phyloP scores from a whole-genome alignment of 2,888 invertebrate genomes.

The Cosmia pyralina region DNA sequence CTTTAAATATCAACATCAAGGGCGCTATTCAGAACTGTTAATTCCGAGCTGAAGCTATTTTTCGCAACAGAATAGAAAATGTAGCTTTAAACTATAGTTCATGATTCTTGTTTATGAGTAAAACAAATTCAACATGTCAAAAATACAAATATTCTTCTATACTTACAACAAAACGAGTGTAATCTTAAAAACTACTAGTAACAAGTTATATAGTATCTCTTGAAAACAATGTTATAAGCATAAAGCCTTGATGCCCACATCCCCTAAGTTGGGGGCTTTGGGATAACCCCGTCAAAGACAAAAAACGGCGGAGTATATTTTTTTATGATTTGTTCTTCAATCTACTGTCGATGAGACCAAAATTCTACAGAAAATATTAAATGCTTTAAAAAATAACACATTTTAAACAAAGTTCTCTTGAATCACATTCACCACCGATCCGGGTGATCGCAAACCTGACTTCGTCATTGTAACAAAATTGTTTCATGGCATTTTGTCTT shows the following conservation, averaged over 20 bases:
- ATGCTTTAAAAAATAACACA: conserved; percentile 3
- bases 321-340: background rate
- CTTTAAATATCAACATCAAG: conserved; percentile 7
- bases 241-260: background rate
- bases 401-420: background rate
- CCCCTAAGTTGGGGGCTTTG: background rate
- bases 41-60: background rate
- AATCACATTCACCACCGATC: conserved; percentile 3
- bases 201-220: conserved; percentile 27
- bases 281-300: no score
- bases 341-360: background rate
- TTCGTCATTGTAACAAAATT: background rate
- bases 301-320: background rate
- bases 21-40: background rate
- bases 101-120: background rate
- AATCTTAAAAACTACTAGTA: conserved; percentile 27
- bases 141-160: conserved; percentile 7
- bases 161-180: conserved; percentile 10
- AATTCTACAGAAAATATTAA: conserved; percentile 17
- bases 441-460: background rate
- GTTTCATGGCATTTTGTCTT: background rate
- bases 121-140: background rate
- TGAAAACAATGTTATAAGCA: conserved; percentile 7
- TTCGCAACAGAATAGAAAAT: background rate
- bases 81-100: background rate